Conservation (phyloP, 2,113 vertebrate species). For the Struthio camelus region DNA sequence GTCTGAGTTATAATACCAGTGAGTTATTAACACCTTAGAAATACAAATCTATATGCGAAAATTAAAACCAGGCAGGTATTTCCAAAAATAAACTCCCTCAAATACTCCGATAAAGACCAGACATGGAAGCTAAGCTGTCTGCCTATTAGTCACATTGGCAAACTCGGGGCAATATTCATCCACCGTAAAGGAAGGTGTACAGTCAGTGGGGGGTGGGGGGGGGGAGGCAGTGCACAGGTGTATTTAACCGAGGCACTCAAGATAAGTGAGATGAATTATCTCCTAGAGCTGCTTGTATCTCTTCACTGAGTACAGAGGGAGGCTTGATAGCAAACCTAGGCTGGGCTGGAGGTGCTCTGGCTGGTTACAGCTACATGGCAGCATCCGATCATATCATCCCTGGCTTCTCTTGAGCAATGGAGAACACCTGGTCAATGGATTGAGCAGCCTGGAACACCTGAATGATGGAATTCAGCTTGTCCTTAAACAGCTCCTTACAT, state of each 20-base stretch:
- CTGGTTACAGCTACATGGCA: neutral
- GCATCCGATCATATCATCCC: neutral
- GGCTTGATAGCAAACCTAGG: neutral
- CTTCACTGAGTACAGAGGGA: neutral
- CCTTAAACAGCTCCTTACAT: neutral
- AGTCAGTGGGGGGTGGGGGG: neutral
- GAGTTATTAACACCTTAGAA: conserved; percentile 30
- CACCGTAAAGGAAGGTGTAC: neutral
- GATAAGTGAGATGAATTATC: neutral
- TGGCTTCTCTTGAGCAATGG: neutral
- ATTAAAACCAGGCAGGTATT: neutral
- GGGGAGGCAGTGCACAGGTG: accelerated
- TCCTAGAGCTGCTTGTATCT: neutral
- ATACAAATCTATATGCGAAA: neutral
- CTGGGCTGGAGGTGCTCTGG: neutral
- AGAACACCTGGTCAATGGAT: neutral
- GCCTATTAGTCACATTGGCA: neutral
- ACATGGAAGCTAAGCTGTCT: neutral
- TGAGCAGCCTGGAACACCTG: too few relatives aligned
- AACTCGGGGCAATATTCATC: neutral
- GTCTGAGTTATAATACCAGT: neutral
- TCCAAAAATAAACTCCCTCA: neutral
- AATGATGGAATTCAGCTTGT: neutral
- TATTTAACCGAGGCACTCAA: accelerated
- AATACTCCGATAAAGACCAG: neutral